Evolutionary conservation across 2,888 invertebrate species (phyloP), one percentile per base, ranked within the genome.

Genomic region (Caenorhabditis drosophilae): DNA sequence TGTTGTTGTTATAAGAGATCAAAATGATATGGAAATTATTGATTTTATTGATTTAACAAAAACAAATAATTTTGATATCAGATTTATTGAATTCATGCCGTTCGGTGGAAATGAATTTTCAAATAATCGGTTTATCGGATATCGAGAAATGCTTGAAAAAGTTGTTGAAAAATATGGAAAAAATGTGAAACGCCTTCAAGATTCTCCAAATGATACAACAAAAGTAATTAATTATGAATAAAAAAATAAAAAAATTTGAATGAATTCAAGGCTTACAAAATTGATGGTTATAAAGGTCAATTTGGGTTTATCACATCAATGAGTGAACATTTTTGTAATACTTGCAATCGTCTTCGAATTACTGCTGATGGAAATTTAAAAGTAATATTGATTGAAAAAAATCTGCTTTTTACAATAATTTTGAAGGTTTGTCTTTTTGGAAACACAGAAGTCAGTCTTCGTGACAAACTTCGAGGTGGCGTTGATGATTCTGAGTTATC

Each of bases 71-170:
- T 86, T 98, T 0, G 95, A 97, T 85, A 89, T 98, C 6, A 88
- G 98, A 73, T 99, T 99, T 85, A 99, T 99, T 76, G 98, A 99
- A 86, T 99, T 96, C 85, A 99, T 98, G 97, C 98, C 98, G 45
- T 98, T 98, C 87, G 89, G 90, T 77, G 98, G 97, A 35, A 98
- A 98, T 86, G 89, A 90, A 84, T 98, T 97, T 95, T 89, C 90
- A 70, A 88, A 89, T 53, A 87, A 89, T 54, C 91, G 91, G 82
- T 89, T 98, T 88, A 89, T 97, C 67, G 87, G 93, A 3, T 93
- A 89, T 81, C 85, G 88, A 59, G 90, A 90, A 67, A 92, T 94
- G 87, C 85, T 96, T 73, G 84, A 87, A 27, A 86, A 84, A 18
- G 91, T 95, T 49, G 86, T 85, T 68, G 80, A 84, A 23, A 86